Evolutionary conservation across 2,797 vertebrate genomes (phyloP), one percentile per base, ranked within the genome.

Genomic region (Centroberyx gerrardi): DNA sequence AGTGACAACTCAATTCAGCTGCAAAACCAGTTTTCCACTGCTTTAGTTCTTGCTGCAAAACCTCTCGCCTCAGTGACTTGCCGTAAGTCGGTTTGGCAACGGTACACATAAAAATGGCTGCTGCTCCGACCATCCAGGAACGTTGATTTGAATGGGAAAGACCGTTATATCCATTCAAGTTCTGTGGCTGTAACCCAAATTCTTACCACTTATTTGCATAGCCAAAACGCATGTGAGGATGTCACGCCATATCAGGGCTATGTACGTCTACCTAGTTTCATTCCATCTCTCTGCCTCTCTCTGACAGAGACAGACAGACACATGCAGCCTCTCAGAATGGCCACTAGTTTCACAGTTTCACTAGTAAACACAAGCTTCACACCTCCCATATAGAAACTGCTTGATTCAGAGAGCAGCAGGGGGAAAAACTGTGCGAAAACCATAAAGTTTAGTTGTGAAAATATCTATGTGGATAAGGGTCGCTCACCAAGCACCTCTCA

Each of bases 341-440:
- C 18, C 28, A 7, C 38, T 46, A 56, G 40, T 68, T 68, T 3
- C 72, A 40, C 69, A 52, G 51, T 62, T 12, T 52, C 27, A 44
- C 42, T 44, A 44, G 42, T 44, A 44, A 76, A 67, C 81, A 82
- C 78, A 80, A 29, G 61, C 82, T 86, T 92, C 86, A 82, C 90
- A 91, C 88, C 83, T 90, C 84, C 46, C 74, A 65, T 90, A 80
- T 87, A 85, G 87, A 76, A 67, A 55, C 60, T 0, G 42, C 83
- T 86, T 82, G 81, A 82, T 77, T 85, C 75, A 67, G 68, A 64
- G 81, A 86, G 63, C 85, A 85, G 82, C 58, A 74, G 75, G 84
- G 60, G 80, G 82, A 73, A 78, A 82, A 87, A 67, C 59, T 31
- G 59, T 17, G 73, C 66, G 70, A 81, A 78, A 77, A 69, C 62